phyloP scores from a whole-genome alignment of 2,113 vertebrate genomes.

The Chroicocephalus ridibundus region DNA sequence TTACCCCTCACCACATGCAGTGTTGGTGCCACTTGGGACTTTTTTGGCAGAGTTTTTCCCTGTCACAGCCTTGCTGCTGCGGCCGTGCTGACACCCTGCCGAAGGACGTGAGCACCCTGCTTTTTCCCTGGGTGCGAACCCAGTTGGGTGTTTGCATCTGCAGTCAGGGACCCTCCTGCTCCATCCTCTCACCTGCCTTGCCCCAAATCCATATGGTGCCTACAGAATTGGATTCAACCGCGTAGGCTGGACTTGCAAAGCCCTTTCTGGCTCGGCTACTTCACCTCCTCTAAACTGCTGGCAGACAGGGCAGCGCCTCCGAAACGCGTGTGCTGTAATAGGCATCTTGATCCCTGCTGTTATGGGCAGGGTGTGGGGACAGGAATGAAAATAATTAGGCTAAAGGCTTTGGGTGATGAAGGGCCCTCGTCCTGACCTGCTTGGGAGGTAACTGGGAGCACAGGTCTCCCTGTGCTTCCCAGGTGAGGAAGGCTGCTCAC shows the following conservation, averaged over 20 bases:
- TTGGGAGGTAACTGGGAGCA: slow-evolving; percentile 41
- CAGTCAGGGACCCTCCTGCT: background rate
- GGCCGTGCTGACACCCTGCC: background rate
- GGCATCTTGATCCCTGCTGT: slow-evolving; percentile 1
- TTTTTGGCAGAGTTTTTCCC: background rate
- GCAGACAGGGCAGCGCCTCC: slow-evolving; percentile 4
- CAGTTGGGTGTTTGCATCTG: background rate
- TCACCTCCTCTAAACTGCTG: background rate
- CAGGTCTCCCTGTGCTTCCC: background rate
- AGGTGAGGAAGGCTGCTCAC: background rate
- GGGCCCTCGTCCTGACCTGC: slow-evolving; percentile 40
- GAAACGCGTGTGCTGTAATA: background rate
- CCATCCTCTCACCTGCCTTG: background rate
- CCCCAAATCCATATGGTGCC: background rate
- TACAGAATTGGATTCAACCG: background rate
- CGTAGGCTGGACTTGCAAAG: background rate
- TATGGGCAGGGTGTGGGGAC: slow-evolving; percentile 52
- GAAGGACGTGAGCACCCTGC: background rate
- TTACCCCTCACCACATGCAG: background rate
- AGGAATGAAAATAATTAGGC: slow-evolving; percentile 49
- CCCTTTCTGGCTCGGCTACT: background rate
- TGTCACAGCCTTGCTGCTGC: background rate
- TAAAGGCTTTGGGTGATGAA: background rate
- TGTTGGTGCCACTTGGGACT: background rate
- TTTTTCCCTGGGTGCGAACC: background rate